Percentiles rank a stretch among this genome's conserved stretches.
Conservation (phyloP, 2,113 vertebrate species). For the Amphiprion percula region DNA sequence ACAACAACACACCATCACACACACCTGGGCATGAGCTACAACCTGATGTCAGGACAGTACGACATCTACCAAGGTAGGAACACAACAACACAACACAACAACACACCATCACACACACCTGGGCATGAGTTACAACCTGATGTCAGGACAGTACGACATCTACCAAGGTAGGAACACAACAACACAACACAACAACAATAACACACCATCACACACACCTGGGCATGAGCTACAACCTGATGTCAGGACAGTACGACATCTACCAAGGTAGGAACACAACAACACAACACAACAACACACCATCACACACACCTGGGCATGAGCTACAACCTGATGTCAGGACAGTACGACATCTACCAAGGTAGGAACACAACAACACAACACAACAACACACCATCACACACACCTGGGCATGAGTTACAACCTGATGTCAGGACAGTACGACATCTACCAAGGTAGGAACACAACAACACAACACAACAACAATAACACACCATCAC, state of each 20-base stretch:
- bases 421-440: too few relatives aligned
- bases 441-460: too few relatives aligned
- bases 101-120: constrained; percentile 97
- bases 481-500: too few relatives aligned
- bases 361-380: constrained; percentile 76
- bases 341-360: constrained; percentile 97
- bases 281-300: constrained; percentile 79
- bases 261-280: constrained; percentile 89
- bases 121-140: constrained; percentile 96
- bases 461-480: too few relatives aligned
- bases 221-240: constrained; percentile 96
- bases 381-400: too few relatives aligned
- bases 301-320: constrained; percentile 97
- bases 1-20: constrained; percentile 92
- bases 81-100: background rate
- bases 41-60: constrained; percentile 95
- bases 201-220: constrained; percentile 97
- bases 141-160: constrained; percentile 96
- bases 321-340: constrained; percentile 95
- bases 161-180: constrained; percentile 89
- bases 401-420: too few relatives aligned
- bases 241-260: constrained; percentile 96
- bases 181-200: too few relatives aligned
- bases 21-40: constrained; percentile 96
- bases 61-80: constrained; percentile 94